phyloP scores from a whole-genome alignment of 2,797 vertebrate species.

The Mormyrops attenuatus region DNA sequence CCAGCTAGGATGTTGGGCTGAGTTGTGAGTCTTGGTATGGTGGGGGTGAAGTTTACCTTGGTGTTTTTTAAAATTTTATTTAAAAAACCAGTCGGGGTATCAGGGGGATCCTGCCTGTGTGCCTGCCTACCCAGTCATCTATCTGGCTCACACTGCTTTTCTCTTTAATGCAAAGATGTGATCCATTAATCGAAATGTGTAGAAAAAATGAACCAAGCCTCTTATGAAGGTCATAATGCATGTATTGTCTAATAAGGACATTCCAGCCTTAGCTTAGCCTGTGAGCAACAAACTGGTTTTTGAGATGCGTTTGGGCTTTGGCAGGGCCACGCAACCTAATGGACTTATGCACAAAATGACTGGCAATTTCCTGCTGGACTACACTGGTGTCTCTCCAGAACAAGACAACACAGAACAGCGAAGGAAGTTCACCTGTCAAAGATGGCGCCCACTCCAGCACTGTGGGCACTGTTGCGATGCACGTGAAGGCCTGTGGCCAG shows the following conservation, averaged over 20 bases:
- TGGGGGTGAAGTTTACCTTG: no score
- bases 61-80: no score
- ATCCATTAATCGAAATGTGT: slow-evolving; percentile 31
- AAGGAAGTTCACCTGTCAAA: slow-evolving; percentile 69
- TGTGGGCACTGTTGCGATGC: slow-evolving; percentile 77
- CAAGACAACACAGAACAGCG: not conserved
- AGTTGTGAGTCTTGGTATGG: no score
- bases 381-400: no score
- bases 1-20: no score
- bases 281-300: not conserved
- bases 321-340: not conserved
- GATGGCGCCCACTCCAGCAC: slow-evolving; percentile 77
- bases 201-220: slow-evolving; percentile 17
- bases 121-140: no score
- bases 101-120: no score
- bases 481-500: slow-evolving; percentile 77
- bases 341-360: not conserved
- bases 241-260: not conserved
- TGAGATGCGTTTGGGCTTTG: not conserved
- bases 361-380: not conserved
- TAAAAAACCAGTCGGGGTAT: no score
- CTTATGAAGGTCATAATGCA: slow-evolving; percentile 15
- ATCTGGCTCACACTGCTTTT: not conserved
- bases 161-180: slow-evolving; percentile 35
- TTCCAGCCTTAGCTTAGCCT: not conserved